Percentiles rank a stretch among this genome's conserved stretches.
Evolutionary conservation across 2,113 vertebrate species (phyloP).

Genomic region (Microtus oregoni): DNA sequence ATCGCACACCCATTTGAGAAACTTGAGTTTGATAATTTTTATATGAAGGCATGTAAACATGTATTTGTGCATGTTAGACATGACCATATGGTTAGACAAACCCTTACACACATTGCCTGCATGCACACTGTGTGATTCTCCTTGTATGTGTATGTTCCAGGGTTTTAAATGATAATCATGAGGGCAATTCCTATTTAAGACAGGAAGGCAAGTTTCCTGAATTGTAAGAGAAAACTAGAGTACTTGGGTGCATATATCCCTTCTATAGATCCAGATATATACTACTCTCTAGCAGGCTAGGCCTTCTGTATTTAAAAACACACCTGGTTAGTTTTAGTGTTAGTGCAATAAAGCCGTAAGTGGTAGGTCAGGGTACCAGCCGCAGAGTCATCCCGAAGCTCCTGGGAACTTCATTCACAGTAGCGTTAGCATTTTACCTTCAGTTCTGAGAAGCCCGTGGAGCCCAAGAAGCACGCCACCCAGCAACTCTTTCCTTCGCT

Average conservation of each 20-base stretch:
- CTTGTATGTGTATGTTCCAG: neutral
- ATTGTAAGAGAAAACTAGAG: neutral
- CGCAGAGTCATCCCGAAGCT: neutral
- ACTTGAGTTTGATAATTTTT: neutral
- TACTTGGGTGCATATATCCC: neutral
- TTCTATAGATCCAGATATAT: neutral
- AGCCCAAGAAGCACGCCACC: neutral
- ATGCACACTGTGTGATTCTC: neutral
- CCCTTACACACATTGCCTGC: neutral
- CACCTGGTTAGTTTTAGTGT: neutral
- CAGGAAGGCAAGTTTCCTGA: neutral
- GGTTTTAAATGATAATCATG: neutral
- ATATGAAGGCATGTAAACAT: neutral
- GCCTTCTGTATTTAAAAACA: neutral
- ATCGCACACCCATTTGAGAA: neutral
- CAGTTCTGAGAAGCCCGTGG: neutral
- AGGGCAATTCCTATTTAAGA: neutral
- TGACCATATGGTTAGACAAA: neutral
- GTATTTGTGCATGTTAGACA: neutral
- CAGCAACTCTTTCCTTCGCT: neutral
- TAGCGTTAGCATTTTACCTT: neutral
- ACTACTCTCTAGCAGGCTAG: neutral
- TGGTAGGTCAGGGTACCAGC: slow-evolving; percentile 12
- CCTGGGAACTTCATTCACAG: slow-evolving; percentile 4
- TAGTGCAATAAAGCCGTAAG: neutral